phyloP scores from a whole-genome alignment of 2,888 invertebrate genomes.

The Pharmacophagus antenor region DNA sequence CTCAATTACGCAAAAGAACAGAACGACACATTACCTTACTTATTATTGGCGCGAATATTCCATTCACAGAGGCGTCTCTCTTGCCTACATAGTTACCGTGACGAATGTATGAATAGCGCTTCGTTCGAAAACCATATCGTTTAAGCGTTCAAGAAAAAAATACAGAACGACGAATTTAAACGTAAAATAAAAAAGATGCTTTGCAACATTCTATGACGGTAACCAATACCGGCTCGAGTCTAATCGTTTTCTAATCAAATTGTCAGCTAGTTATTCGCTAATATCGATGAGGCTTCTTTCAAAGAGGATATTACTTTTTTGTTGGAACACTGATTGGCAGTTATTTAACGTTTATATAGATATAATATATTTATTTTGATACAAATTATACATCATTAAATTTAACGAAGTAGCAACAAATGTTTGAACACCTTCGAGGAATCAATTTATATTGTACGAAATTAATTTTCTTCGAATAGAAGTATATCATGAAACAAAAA shows the following conservation, averaged over 20 bases:
- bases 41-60: conserved; percentile 43
- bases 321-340: too few relatives aligned
- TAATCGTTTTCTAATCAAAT: conserved; percentile 40
- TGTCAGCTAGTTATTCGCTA: conserved; percentile 32
- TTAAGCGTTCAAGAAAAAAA: conserved; percentile 21
- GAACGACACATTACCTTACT: conserved; percentile 43
- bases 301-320: neutral
- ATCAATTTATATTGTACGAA: too few relatives aligned
- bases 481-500: too few relatives aligned
- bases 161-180: conserved; percentile 17
- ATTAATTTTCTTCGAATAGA: too few relatives aligned
- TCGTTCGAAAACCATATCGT: conserved; percentile 40
- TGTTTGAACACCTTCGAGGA: too few relatives aligned
- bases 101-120: conserved; percentile 50
- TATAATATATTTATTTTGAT: too few relatives aligned
- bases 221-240: conserved; percentile 29
- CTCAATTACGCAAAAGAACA: conserved; percentile 55
- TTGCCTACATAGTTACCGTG: conserved; percentile 39
- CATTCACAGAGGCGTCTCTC: conserved; percentile 37
- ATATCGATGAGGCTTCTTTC: neutral
- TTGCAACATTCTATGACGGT: conserved; percentile 31
- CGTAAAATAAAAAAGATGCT: conserved; percentile 33
- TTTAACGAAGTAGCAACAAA: too few relatives aligned
- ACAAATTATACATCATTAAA: too few relatives aligned
- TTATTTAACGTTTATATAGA: too few relatives aligned